Evolutionary conservation across 2,113 vertebrate genomes (phyloP), one percentile per base, ranked within the genome.

Genomic region (Tiliqua scincoides): DNA sequence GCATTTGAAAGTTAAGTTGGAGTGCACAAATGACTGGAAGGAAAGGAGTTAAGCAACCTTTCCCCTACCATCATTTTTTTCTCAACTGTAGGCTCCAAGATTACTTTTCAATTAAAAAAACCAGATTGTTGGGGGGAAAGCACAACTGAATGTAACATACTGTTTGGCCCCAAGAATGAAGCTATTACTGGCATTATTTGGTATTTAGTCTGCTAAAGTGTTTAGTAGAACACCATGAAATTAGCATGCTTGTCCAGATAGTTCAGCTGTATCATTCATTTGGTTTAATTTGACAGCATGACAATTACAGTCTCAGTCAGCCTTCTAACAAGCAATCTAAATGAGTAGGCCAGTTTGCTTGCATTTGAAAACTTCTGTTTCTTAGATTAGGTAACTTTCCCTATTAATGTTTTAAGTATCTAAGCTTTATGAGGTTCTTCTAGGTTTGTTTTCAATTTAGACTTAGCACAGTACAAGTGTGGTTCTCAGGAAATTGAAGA

Each of bases 371-470:
- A 71, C 75, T 91, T 63, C 54, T 89, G 91, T 90, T 89, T 92
- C 88, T 92, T 91, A 87, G 65, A 63, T 87, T 86, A 90, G 85
- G 83, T 86, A 90, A 89, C 91, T 79, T 88, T 72, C 80, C 61
- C 91, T 91, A 89, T 80, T 87, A 79, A 79, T 84, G 76, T 89
- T 89, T 87, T 85, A 80, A 88, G 87, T 92, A 68, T 76, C 54
- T n/a, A 92, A 84, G 85, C 32, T 65, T 35, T 86, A 82, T 14
- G 6, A 63, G 62, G 30, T 87, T 87, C 21, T 70, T 48, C 63
- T 63, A 70, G 70, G 25, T 17, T 9, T 85, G 52, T 40, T 84
- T 79, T 48, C 89, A 67, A 76, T 43, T 79, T 2, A 0, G 40
- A 48, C 52, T 83, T 83, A 71, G 43, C 37, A 21, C 6, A 83